Evolutionary conservation across 2,888 invertebrate genomes (phyloP), one percentile per base, ranked within the genome.

Genomic region (Meiosimyza decipiens): DNA sequence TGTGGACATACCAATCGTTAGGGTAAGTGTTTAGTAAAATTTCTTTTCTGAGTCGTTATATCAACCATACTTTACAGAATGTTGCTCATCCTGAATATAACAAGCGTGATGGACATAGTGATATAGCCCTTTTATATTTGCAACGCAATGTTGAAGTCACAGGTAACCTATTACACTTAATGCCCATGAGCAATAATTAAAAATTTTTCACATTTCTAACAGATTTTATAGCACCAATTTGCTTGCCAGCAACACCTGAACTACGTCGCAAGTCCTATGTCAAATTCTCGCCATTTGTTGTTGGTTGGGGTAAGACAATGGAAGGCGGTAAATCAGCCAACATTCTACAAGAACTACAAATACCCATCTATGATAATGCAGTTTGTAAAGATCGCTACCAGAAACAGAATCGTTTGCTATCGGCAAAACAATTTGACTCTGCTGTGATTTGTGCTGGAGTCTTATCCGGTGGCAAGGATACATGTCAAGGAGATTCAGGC

Each of bases 121-220:
- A 97, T 83, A 92, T 97, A 73, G 96, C 93, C 0, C 83, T 97
- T 1, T 84, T 97, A 0, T 89, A 90, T 73, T 85, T 95, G 66
- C 87, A 88, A 4, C 81, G 85, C 0, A 89, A 91, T 1, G 90
- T 92, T 0, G 78, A 86, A 2, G 91, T 91, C 73, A 88, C 91
- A 7, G 74, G 92, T 92, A 80, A 28, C 4, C 0, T 3, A 28
- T 22, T 28, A 28, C 4, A 28, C 3, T 28, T 28, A 4, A 28
- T 28, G 4, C 28, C 28, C 3, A 28, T 28, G 4, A 28, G 40
- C 6, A 40, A 7, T 6, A 40, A 7, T 7, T 40, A 16, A 33
- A 9, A 49, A 28, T 40, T 18, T 22, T 59, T 12, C 28, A 15
- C 28, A 52, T 16, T 69, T 50, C 50, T 16, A 7, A 6, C 47